Evolutionary conservation across 2,888 invertebrate species (phyloP).

Genomic region (Drosophila fungiperda): DNA sequence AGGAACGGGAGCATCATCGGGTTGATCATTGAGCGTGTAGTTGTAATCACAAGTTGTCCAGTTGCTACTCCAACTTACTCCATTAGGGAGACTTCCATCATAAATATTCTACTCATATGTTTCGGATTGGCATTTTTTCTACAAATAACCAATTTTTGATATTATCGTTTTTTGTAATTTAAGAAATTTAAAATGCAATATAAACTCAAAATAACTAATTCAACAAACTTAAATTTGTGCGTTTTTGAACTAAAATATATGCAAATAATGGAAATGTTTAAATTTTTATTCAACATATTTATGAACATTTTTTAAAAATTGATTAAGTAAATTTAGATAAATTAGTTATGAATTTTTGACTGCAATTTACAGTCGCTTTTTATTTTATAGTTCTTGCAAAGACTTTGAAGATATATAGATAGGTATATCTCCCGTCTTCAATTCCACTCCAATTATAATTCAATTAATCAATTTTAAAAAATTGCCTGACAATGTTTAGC

Average conservation of each 20-base stretch:
- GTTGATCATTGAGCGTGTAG: conserved; percentile 56
- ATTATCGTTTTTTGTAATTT: conserved; percentile 52
- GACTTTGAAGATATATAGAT: neutral
- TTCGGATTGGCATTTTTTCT: conserved; percentile 38
- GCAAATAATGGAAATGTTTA: neutral
- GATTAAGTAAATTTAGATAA: neutral
- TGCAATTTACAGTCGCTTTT: neutral
- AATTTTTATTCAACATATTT: neutral
- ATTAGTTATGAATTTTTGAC: neutral
- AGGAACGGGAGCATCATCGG: conserved; percentile 4
- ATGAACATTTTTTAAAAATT: neutral
- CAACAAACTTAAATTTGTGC: neutral
- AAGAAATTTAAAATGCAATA: conserved; percentile 31
- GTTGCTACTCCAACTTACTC: conserved; percentile 33
- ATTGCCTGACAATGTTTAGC: conserved; percentile 4
- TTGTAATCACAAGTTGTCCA: conserved; percentile 45
- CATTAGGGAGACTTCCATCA: conserved; percentile 44
- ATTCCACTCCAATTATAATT: neutral
- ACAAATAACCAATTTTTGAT: conserved; percentile 41
- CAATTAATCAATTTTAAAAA: neutral
- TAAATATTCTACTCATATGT: conserved; percentile 58
- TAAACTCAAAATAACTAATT: conserved; percentile 23
- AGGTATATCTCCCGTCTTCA: neutral
- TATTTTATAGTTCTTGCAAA: neutral
- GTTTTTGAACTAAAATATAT: neutral